Conservation (phyloP, 2,888 invertebrate genomes). For the Ectobius pallidus region DNA sequence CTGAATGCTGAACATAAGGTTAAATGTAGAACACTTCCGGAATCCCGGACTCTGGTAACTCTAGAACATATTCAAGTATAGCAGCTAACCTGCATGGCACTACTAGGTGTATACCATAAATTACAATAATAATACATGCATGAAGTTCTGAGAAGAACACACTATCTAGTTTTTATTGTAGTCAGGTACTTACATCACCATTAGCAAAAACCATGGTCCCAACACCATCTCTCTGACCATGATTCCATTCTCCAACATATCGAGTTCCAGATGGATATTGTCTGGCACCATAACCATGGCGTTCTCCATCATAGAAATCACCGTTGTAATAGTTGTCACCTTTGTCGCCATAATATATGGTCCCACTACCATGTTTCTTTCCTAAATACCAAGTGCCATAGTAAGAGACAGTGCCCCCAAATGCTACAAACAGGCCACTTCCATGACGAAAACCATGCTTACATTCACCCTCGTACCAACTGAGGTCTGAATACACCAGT, state of each 20-base stretch:
- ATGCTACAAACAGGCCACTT: not conserved
- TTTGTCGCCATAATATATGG: not conserved
- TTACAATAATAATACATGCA: too few relatives aligned
- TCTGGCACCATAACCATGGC: not conserved
- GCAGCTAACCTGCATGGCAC: too few relatives aligned
- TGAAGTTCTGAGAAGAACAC: too few relatives aligned
- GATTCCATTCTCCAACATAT: not conserved
- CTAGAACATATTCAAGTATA: too few relatives aligned
- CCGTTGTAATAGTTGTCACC: not conserved
- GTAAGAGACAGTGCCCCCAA: not conserved
- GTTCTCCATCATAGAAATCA: not conserved
- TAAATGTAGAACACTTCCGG: too few relatives aligned
- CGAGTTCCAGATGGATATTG: not conserved
- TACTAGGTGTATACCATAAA: too few relatives aligned
- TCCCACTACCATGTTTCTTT: not conserved
- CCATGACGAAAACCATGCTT: not conserved
- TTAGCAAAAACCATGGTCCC: not conserved
- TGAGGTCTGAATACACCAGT: not conserved
- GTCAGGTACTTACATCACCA: not conserved
- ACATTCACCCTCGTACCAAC: not conserved
- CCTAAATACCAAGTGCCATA: not conserved
- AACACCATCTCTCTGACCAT: not conserved
- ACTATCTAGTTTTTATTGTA: too few relatives aligned
- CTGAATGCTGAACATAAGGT: too few relatives aligned
- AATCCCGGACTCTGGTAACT: too few relatives aligned